Percentiles rank a stretch among this genome's conserved stretches.
Conservation (phyloP, 2,888 invertebrate genomes). For the Leptinotarsa rubiginosa region DNA sequence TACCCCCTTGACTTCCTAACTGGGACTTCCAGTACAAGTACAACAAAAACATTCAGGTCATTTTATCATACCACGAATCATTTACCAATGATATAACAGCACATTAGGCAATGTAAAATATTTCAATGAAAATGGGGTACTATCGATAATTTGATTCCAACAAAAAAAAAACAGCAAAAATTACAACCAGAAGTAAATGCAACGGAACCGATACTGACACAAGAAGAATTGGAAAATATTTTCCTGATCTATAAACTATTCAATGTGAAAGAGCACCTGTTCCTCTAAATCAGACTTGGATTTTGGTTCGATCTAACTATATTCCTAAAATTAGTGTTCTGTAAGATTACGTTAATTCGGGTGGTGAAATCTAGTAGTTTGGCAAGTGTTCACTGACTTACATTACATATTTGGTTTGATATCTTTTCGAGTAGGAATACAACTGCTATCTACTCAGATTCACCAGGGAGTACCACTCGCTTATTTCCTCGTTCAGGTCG, state of each 20-base stretch:
- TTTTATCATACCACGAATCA: no score
- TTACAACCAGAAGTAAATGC: conserved; percentile 27
- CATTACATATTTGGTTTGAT: conserved; percentile 15
- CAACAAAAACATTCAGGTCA: no score
- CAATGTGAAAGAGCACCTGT: conserved; percentile 6
- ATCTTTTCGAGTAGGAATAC: conserved; percentile 30
- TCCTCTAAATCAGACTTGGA: conserved; percentile 19
- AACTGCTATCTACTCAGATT: conserved; percentile 62
- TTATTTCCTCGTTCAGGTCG: conserved; percentile 81
- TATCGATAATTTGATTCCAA: neutral
- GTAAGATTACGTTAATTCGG: neutral
- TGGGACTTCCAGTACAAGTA: no score
- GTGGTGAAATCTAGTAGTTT: conserved; percentile 16
- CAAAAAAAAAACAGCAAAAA: neutral
- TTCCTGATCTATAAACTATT: neutral
- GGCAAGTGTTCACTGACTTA: conserved; percentile 7
- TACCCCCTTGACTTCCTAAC: no score
- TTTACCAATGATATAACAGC: no score
- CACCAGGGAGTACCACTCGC: conserved; percentile 86
- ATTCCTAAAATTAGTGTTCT: conserved; percentile 3
- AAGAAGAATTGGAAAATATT: neutral
- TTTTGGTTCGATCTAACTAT: conserved; percentile 7
- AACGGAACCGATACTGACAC: neutral
- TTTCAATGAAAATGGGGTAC: neutral
- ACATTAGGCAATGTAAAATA: no score